Percentiles rank a stretch among this genome's conserved stretches.
These are phyloP conservation scores for Glyphotaelius pellucidus DNA, from an alignment of 2,888 invertebrate genomes.

Conservation along the genomic window DNA sequence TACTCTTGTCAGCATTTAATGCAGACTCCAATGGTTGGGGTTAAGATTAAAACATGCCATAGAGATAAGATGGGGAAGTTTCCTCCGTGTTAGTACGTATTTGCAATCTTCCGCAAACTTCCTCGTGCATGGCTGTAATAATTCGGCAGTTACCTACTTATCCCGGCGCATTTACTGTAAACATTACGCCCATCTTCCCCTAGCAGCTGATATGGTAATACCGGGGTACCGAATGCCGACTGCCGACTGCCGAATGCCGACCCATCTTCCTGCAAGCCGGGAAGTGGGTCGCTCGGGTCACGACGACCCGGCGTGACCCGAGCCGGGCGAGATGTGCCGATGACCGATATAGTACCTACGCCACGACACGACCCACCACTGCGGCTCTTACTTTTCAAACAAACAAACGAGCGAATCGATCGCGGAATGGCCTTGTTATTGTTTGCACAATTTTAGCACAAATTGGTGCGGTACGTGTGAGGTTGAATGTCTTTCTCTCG, in stretches of 20 bases:
- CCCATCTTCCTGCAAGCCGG: not conserved
- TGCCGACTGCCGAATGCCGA: not conserved
- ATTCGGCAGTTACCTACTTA: not conserved
- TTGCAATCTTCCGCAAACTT: not conserved
- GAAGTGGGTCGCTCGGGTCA: not conserved
- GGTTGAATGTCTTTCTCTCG: not conserved
- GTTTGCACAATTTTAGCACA: not conserved
- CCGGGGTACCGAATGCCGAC: not conserved
- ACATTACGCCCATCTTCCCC: not conserved
- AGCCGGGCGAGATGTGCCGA: not conserved
- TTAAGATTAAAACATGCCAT: not conserved
- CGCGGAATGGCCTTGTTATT: not conserved
- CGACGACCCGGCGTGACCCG: constrained; percentile 2
- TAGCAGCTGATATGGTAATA: not conserved
- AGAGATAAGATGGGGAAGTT: not conserved
- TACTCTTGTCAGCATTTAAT: not conserved
- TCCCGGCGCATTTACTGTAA: not conserved
- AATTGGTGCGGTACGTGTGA: not conserved
- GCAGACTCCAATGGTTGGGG: not conserved
- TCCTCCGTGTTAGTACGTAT: not conserved
- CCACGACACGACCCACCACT: not conserved
- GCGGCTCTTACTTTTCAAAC: not conserved
- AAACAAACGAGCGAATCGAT: not conserved
- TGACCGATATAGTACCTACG: not conserved
- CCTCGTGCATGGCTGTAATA: not conserved